Evolutionary conservation across 2,888 invertebrate species (phyloP).

Genomic region (Microctonus aethiopoides): DNA sequence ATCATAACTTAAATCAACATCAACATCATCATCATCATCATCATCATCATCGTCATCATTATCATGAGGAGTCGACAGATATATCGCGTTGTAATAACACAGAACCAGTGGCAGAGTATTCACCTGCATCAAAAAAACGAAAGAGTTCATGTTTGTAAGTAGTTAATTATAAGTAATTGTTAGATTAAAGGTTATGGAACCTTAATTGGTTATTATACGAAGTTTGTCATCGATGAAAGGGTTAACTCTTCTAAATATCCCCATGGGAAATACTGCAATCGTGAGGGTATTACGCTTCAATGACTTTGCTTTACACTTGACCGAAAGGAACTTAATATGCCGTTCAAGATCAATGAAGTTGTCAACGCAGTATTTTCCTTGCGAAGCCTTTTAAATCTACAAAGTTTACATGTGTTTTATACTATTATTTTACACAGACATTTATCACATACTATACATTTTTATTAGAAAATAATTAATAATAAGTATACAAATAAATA

Average conservation of each 20-base stretch:
- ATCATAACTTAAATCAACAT: constrained; percentile 38
- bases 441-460: not conserved
- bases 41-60: constrained; percentile 42
- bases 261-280: not conserved
- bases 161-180: not conserved
- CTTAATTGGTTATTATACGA: constrained; percentile 14
- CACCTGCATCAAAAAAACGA: constrained; percentile 64
- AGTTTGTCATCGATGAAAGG: constrained; percentile 21
- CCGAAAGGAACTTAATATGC: not conserved
- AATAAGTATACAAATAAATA: too few species aligned
- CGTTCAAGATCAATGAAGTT: constrained; percentile 26
- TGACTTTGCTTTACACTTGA: constrained; percentile 17
- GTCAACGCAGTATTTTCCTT: not conserved
- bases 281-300: not conserved
- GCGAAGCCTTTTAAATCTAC: constrained; percentile 23
- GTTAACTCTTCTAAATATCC: constrained; percentile 1
- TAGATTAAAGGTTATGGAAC: not conserved
- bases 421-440: not conserved
- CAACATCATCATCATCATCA: constrained; percentile 52
- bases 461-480: too few species aligned
- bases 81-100: constrained; percentile 36
- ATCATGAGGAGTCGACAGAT: constrained; percentile 40
- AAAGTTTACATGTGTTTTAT: not conserved
- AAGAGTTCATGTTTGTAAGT: constrained; percentile 70
- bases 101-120: constrained; percentile 48